Evolutionary conservation across 2,113 vertebrate genomes (phyloP).

Genomic region (Podiceps cristatus): DNA sequence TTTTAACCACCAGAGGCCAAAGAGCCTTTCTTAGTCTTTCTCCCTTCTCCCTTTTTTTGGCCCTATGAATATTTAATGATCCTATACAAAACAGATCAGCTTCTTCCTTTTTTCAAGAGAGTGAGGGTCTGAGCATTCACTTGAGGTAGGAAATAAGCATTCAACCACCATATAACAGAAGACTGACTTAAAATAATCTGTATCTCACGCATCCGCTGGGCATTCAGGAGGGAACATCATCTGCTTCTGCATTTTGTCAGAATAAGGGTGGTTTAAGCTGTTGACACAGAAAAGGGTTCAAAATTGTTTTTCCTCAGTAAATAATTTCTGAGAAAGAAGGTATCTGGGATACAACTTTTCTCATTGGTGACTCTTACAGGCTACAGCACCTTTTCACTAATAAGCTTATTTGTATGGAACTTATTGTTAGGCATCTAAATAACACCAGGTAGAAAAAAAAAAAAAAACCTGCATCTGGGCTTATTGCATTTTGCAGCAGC

Average conservation of each 20-base stretch:
- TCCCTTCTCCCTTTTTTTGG: neutral
- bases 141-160: neutral
- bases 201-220: neutral
- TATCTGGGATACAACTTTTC: neutral
- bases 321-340: neutral
- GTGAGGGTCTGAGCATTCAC: neutral
- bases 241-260: neutral
- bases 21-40: neutral
- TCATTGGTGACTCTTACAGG: neutral
- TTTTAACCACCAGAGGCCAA: neutral
- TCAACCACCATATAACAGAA: neutral
- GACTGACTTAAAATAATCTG: neutral
- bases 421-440: neutral
- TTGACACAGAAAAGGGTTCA: neutral
- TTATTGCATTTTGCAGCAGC: neutral
- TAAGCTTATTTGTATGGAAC: neutral
- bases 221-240: neutral
- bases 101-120: neutral
- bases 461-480: neutral
- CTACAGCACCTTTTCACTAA: neutral
- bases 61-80: conserved; percentile 24
- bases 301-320: neutral
- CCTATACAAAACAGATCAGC: neutral
- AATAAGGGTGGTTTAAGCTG: neutral
- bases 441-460: neutral